Percentiles rank a stretch among this genome's conserved stretches.
phyloP scores from a whole-genome alignment of 2,797 vertebrate species.

The Picus viridis region DNA sequence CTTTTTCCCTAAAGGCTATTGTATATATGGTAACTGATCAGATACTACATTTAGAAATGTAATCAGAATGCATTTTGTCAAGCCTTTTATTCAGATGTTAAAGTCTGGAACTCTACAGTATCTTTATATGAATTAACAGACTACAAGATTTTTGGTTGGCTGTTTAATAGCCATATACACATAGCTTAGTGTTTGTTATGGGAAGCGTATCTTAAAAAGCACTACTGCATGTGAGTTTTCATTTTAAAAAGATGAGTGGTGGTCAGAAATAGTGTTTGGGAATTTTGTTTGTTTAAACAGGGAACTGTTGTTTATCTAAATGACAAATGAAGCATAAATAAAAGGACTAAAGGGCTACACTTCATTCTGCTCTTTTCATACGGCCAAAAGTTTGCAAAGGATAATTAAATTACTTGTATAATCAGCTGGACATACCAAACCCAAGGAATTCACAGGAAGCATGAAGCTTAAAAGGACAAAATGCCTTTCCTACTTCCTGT shows the following conservation, averaged over 20 bases:
- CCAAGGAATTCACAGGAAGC: not conserved
- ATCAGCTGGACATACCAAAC: not conserved
- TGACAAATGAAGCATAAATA: not conserved
- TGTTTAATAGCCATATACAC: not conserved
- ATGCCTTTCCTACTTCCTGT: not conserved
- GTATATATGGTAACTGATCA: slow-evolving; percentile 27
- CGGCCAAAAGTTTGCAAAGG: not conserved
- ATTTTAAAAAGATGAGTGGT: not conserved
- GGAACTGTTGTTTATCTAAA: not conserved
- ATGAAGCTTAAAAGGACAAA: not conserved
- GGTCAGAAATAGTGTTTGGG: not conserved
- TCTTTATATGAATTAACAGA: not conserved
- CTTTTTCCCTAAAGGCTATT: slow-evolving; percentile 49
- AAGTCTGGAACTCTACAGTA: not conserved
- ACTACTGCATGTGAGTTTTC: not conserved
- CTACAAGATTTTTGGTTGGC: not conserved
- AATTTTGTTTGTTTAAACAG: not conserved
- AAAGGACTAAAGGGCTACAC: not conserved
- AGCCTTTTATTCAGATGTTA: slow-evolving; percentile 20
- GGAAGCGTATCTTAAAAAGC: not conserved
- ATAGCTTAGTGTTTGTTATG: not conserved
- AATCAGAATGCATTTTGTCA: slow-evolving; percentile 16
- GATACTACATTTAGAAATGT: slow-evolving; percentile 29
- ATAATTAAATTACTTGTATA: not conserved
- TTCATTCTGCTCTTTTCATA: not conserved